Conservation (phyloP, 2,113 vertebrate genomes). For the Illadopsis cleaveri region DNA sequence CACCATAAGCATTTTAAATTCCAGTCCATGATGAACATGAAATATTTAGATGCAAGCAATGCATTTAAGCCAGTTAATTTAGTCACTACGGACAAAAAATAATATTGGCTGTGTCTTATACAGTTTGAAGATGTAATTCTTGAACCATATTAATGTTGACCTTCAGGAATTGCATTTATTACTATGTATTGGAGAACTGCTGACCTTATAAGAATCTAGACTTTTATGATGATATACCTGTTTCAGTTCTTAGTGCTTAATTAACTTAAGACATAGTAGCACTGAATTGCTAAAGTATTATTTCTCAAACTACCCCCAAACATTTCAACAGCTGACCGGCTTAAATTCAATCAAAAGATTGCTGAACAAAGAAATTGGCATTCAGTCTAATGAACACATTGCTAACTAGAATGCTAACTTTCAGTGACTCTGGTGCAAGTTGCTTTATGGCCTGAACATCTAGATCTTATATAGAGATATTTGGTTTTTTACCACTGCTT, state of each 20-base stretch:
- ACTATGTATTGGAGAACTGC: not conserved
- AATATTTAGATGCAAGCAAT: not conserved
- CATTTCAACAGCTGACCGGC: not conserved
- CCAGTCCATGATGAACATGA: not conserved
- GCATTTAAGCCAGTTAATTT: not conserved
- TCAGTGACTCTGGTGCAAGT: not conserved
- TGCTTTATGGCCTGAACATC: not conserved
- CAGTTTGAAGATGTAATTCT: not conserved
- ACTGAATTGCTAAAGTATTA: not conserved
- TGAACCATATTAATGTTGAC: not conserved
- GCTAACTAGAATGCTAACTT: not conserved
- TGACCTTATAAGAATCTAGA: constrained; percentile 21
- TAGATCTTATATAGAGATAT: not conserved
- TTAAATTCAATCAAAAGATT: not conserved
- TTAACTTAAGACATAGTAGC: not conserved
- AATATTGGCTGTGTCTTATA: not conserved
- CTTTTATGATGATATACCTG: constrained; percentile 2
- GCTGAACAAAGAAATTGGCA: not conserved
- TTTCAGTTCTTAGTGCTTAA: constrained; percentile 18
- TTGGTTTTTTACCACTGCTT: not conserved
- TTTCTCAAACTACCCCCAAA: not conserved
- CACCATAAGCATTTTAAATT: not conserved
- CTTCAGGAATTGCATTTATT: not conserved
- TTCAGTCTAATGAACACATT: not conserved
- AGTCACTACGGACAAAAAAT: not conserved